Percentiles rank a stretch among this genome's conserved stretches.
phyloP scores from a whole-genome alignment of 2,113 vertebrate species.

The Proteles cristata region DNA sequence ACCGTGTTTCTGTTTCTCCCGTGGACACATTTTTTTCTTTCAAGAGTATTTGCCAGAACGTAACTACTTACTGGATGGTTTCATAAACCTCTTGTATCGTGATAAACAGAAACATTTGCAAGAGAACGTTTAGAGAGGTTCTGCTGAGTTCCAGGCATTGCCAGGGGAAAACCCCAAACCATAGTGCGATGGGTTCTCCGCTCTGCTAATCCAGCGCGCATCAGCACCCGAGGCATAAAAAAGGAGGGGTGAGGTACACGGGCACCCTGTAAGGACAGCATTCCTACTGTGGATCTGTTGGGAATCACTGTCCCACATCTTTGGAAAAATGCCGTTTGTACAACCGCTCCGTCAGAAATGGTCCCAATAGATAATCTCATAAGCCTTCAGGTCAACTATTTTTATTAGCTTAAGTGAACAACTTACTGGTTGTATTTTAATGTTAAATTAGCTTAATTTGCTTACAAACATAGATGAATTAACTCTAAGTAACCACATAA shows the following conservation, averaged over 20 bases:
- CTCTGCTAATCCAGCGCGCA: background rate
- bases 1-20: background rate
- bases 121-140: background rate
- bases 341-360: background rate
- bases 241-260: background rate
- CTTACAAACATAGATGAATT: background rate
- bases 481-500: background rate
- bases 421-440: background rate
- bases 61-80: background rate
- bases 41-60: background rate
- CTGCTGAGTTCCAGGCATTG: background rate
- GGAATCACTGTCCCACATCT: background rate
- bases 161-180: background rate
- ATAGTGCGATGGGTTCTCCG: accelerated
- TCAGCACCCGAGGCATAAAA: background rate
- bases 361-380: background rate
- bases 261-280: background rate
- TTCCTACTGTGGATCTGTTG: background rate
- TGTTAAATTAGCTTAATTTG: background rate
- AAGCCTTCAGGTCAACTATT: background rate
- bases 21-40: background rate
- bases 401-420: background rate
- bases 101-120: background rate
- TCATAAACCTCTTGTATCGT: background rate
- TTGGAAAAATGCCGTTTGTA: background rate